Conservation (phyloP, 2,113 vertebrate species). For the Ochotona princeps region DNA sequence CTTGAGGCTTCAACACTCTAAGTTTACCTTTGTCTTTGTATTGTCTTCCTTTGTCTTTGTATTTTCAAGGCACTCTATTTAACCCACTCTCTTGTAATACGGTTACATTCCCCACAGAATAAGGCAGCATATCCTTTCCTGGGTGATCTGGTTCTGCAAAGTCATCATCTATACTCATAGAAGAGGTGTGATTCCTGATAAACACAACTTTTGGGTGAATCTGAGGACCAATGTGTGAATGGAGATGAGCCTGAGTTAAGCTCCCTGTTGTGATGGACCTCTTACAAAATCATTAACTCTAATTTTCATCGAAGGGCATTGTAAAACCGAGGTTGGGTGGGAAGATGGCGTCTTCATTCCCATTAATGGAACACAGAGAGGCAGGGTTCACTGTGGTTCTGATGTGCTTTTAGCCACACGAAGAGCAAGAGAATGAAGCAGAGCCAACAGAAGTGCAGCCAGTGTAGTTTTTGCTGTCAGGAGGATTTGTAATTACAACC, state of each 20-base stretch:
- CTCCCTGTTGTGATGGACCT: conserved; percentile 45
- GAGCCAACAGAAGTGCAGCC: neutral
- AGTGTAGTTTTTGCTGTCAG: conserved; percentile 5
- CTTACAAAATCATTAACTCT: conserved; percentile 56
- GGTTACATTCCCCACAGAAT: neutral
- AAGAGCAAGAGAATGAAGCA: conserved; percentile 44
- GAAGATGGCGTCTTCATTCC: neutral
- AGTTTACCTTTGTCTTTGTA: neutral
- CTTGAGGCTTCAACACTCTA: neutral
- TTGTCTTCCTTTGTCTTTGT: neutral
- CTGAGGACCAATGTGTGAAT: conserved; percentile 5
- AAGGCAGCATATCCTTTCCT: neutral
- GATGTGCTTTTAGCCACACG: conserved; percentile 37
- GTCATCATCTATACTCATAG: neutral
- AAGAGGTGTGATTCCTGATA: neutral
- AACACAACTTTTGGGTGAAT: conserved; percentile 17
- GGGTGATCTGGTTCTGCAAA: neutral
- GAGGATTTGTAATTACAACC: neutral
- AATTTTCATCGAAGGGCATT: conserved; percentile 38
- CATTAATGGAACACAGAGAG: conserved; percentile 22
- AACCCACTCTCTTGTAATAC: neutral
- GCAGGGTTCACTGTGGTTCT: neutral
- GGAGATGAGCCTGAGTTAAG: neutral
- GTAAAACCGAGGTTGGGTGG: neutral
- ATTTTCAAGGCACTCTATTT: neutral